Base-by-base conservation (phyloP, 2,113 vertebrate species). In the Agapornis roseicollis region DNA sequence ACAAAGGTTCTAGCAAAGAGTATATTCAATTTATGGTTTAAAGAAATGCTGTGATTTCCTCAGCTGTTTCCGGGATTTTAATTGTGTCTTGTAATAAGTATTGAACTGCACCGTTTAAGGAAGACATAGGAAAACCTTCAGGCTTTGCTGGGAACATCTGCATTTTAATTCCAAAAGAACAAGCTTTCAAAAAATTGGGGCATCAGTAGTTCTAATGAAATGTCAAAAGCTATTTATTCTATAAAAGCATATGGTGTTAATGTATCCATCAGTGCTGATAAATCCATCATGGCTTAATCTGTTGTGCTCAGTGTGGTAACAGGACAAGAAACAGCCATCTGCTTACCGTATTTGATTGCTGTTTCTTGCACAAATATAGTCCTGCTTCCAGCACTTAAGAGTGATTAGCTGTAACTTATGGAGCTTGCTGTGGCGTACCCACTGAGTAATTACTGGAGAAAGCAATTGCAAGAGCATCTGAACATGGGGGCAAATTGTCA, bases 311-410 rank as follows among this genome's bases (percentile, higher is more conserved):
- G 87, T 94, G 85, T 91, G 71, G 90, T 90, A 96, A 96, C 94
- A 94, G 91, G 86, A 88, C 88, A 96, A 66, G 89, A 58, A 93
- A 78, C 93, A 93, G 95, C 97, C 97, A 98, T 98, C 97, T 98
- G 97, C 91, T 98, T 95, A 68, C 94, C 53, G 60, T 97, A 87
- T 96, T 96, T 96, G 95, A 97, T 98, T 92, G 94, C 97, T 94
- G 89, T 93, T 95, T 96, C 97, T 92, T 94, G 93, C 91, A 85
- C 94, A 97, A 97, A 95, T 80, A 78, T 73, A 74, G 86, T 88
- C 82, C 60, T 88, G 88, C 94, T 97, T 89, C 95, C 78, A 97
- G 97, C 97, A 96, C 92, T 98, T 97, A 96, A 3, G 81, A 94
- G 85, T 58, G 61, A 98, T 98, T 97, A 98, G 96, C 91, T 92